These are phyloP conservation scores for Orchestes rusci DNA, from an alignment of 2,888 invertebrate species.

Conservation along the genomic window DNA sequence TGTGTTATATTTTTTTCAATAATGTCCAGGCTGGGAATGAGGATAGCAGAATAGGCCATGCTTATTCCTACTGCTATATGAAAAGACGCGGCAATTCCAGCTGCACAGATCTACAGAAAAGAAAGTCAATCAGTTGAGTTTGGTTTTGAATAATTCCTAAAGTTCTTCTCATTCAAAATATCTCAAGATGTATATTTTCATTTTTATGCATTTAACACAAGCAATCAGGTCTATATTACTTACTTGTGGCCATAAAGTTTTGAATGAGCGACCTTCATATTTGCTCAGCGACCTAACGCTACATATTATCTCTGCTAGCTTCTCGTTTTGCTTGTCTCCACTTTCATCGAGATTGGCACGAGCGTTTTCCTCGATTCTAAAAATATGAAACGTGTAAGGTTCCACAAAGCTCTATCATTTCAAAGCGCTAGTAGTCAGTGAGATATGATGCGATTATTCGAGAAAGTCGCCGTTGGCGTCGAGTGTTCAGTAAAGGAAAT, in stretches of 20 bases:
- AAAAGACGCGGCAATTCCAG: slow-evolving; percentile 49
- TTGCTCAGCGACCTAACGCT: slow-evolving; percentile 44
- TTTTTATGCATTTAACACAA: too few species aligned
- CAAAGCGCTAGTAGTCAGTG: too few species aligned
- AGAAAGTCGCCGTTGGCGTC: too few species aligned
- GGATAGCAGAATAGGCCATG: slow-evolving; percentile 52
- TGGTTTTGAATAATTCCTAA: too few species aligned
- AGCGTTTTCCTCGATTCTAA: slow-evolving; percentile 38
- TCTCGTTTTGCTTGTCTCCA: slow-evolving; percentile 39
- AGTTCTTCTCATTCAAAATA: too few species aligned
- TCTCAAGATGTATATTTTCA: too few species aligned
- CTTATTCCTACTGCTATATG: slow-evolving; percentile 55
- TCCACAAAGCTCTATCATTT: too few species aligned
- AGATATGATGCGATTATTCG: too few species aligned
- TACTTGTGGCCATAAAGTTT: slow-evolving; percentile 46
- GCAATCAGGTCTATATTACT: too few species aligned
- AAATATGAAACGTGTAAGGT: too few species aligned
- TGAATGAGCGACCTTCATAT: slow-evolving; percentile 41
- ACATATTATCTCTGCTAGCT: slow-evolving; percentile 44
- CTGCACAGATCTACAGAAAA: slow-evolving; percentile 43
- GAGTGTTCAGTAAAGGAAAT: too few species aligned
- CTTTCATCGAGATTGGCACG: slow-evolving; percentile 37
- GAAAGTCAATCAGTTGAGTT: neutral
- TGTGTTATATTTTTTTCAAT: slow-evolving; percentile 15
- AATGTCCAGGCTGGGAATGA: slow-evolving; percentile 46